A percentile compares a stretch with the other conserved stretches of the same genome.
Evolutionary conservation across 2,888 invertebrate species (phyloP).

Genomic region (Capitulum mitella): DNA sequence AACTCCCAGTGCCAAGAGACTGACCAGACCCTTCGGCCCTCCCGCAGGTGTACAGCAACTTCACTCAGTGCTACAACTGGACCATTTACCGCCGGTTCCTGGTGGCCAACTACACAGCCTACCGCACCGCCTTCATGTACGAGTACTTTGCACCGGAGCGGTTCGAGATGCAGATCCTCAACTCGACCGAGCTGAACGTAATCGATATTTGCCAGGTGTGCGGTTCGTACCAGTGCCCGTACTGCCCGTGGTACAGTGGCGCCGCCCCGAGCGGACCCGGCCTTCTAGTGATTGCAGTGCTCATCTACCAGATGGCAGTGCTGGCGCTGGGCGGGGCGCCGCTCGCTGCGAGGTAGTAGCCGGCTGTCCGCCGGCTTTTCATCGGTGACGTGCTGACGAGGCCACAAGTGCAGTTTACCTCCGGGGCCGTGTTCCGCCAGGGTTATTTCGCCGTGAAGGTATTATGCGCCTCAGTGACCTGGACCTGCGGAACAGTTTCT

Average conservation of each 20-base stretch:
- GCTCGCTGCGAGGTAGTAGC: too few relatives aligned
- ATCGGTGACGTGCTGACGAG: too few relatives aligned
- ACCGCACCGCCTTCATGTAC: constrained; percentile 50
- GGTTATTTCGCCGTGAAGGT: too few relatives aligned
- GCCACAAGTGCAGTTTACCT: too few relatives aligned
- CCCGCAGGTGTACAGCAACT: constrained; percentile 17
- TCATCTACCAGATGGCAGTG: background rate
- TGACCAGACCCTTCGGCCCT: too few relatives aligned
- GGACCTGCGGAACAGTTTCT: too few relatives aligned
- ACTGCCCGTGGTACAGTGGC: constrained; percentile 45
- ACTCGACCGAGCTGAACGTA: constrained; percentile 42
- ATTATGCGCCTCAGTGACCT: too few relatives aligned
- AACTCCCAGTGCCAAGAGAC: too few relatives aligned
- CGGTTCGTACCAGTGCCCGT: constrained; percentile 49
- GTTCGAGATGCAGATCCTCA: constrained; percentile 39
- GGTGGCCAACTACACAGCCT: constrained; percentile 51
- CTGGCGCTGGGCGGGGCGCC: background rate
- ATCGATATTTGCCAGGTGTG: constrained; percentile 49
- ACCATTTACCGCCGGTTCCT: constrained; percentile 51
- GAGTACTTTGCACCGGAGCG: constrained; percentile 42
- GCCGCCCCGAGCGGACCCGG: background rate
- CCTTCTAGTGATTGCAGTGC: background rate
- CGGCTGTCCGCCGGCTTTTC: too few relatives aligned
- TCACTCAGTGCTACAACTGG: constrained; percentile 47
- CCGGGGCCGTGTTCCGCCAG: too few relatives aligned